Evolutionary conservation across 2,113 vertebrate genomes (phyloP).

Genomic region (Alexandromys fortis): DNA sequence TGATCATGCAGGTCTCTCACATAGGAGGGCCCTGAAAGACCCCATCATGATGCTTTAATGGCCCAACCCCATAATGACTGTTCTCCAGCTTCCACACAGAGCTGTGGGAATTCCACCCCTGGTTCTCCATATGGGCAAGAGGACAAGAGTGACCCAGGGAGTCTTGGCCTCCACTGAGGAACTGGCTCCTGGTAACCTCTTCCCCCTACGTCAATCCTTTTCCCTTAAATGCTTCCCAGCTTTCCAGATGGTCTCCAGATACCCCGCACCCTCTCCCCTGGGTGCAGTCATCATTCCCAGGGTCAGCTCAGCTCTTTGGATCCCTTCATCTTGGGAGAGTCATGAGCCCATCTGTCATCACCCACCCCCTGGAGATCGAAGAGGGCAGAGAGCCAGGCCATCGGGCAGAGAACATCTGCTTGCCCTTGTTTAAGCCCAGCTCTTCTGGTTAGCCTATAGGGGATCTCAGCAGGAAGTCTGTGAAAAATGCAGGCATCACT

Average conservation of each 20-base stretch:
- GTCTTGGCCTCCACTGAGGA: slow-evolving; percentile 65
- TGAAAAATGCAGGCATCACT: slow-evolving; percentile 26
- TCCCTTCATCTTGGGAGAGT: slow-evolving; percentile 68
- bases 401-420: slow-evolving; percentile 72
- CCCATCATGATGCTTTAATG: background rate
- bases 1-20: background rate
- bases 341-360: slow-evolving; percentile 81
- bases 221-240: slow-evolving; percentile 77
- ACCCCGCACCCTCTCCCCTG: slow-evolving; percentile 78
- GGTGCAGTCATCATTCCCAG: slow-evolving; percentile 74
- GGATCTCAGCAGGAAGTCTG: slow-evolving; percentile 47
- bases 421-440: slow-evolving; percentile 52
- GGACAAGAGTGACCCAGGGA: slow-evolving; percentile 35
- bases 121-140: slow-evolving; percentile 36
- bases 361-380: slow-evolving; percentile 56
- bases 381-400: slow-evolving; percentile 74
- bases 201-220: slow-evolving; percentile 68
- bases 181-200: slow-evolving; percentile 67
- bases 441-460: slow-evolving; percentile 69
- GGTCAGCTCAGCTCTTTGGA: slow-evolving; percentile 75
- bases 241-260: slow-evolving; percentile 82
- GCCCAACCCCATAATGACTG: background rate
- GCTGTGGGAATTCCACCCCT: background rate
- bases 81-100: background rate
- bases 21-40: background rate